These are phyloP conservation scores for Dasyprocta punctata DNA, from an alignment of 2,113 vertebrate species.

Conservation along the genomic window DNA sequence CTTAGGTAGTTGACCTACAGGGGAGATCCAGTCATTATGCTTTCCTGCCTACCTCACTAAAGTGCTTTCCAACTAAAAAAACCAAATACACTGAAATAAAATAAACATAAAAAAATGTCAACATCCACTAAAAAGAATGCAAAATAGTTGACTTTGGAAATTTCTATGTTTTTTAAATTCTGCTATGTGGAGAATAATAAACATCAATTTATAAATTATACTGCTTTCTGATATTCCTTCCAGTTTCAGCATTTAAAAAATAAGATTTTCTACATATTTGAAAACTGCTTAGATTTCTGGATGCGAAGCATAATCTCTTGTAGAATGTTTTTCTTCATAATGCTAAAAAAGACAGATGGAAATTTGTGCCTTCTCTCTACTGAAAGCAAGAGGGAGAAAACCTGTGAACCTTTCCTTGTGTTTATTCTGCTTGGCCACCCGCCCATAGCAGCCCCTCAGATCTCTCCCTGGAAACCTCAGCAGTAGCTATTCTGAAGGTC, in stretches of 20 bases:
- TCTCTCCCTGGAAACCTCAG: constrained; percentile 66
- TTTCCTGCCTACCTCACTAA: not conserved
- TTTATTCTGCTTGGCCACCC: constrained; percentile 68
- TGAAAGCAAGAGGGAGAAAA: constrained; percentile 45
- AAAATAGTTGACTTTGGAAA: not conserved
- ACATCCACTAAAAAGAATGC: not conserved
- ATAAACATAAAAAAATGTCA: not conserved
- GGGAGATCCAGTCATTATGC: not conserved
- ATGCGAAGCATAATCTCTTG: constrained; percentile 1
- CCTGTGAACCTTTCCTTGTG: constrained; percentile 29
- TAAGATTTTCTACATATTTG: not conserved
- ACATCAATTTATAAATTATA: not conserved
- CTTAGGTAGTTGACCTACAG: not conserved
- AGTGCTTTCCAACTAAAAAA: not conserved
- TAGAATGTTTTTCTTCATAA: constrained; percentile 71
- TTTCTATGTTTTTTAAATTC: not conserved
- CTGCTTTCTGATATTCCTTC: not conserved
- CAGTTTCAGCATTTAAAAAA: not conserved
- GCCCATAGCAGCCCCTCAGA: constrained; percentile 75
- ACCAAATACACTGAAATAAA: not conserved
- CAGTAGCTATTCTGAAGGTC: constrained; percentile 75
- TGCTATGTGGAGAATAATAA: not conserved
- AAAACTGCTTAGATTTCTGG: constrained; percentile 27
- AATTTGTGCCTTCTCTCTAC: constrained; percentile 62
- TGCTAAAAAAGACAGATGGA: constrained; percentile 70